phyloP scores from a whole-genome alignment of 2,888 invertebrate species.

The Ditula angustiorana region DNA sequence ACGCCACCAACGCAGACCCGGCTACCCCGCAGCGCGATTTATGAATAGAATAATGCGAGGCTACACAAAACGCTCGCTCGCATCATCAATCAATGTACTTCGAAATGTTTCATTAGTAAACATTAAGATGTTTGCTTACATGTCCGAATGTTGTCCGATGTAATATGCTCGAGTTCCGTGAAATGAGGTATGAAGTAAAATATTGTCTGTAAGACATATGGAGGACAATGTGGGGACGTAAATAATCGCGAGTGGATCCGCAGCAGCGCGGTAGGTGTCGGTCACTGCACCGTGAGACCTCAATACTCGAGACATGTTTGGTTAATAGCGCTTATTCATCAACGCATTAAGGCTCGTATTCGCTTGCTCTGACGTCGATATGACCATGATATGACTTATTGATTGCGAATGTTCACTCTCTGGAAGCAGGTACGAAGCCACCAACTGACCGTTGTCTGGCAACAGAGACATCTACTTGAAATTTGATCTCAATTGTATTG shows the following conservation, averaged over 20 bases:
- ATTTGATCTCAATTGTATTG: slow-evolving; percentile 37
- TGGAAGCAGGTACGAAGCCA: slow-evolving; percentile 44
- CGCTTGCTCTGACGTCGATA: neutral
- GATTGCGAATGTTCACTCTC: slow-evolving; percentile 44
- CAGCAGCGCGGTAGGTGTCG: slow-evolving; percentile 68
- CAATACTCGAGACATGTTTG: slow-evolving; percentile 59
- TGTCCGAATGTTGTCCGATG: slow-evolving; percentile 76
- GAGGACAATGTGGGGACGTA: slow-evolving; percentile 59
- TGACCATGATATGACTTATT: too few species aligned
- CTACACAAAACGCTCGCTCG: slow-evolving; percentile 77
- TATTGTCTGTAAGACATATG: slow-evolving; percentile 68
- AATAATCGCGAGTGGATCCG: slow-evolving; percentile 58
- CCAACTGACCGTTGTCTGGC: slow-evolving; percentile 46
- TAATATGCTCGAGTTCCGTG: slow-evolving; percentile 75
- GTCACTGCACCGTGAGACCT: slow-evolving; percentile 66
- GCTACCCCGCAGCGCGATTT: slow-evolving; percentile 75
- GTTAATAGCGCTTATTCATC: slow-evolving; percentile 30
- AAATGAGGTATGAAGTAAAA: slow-evolving; percentile 71
- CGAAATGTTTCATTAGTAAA: slow-evolving; percentile 85
- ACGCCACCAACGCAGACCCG: slow-evolving; percentile 79
- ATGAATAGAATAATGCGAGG: slow-evolving; percentile 79
- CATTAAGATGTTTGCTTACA: slow-evolving; percentile 86
- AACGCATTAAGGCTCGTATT: slow-evolving; percentile 16
- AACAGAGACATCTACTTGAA: slow-evolving; percentile 62
- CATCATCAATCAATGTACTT: slow-evolving; percentile 82